Conservation (phyloP, 35 echinoderm and acorn worm species). For the Hemicentrotus pulcherrimus region DNA sequence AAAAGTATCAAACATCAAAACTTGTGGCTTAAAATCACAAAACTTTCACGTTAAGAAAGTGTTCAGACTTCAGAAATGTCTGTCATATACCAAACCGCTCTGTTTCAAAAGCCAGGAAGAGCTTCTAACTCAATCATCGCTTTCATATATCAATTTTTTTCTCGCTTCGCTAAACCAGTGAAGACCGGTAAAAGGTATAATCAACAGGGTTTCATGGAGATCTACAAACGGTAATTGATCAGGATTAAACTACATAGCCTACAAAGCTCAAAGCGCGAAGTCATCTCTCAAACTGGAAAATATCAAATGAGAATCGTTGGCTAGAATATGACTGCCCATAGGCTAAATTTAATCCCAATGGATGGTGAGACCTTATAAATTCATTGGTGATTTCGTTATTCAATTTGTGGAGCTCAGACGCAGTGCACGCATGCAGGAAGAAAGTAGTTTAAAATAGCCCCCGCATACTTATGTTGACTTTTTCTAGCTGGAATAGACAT, state of each 20-base stretch:
- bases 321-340: not conserved
- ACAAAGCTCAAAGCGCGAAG: not conserved
- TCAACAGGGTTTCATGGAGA: not conserved
- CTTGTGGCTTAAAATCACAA: too few relatives aligned
- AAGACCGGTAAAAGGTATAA: not conserved
- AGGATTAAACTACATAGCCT: not conserved
- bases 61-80: too few relatives aligned
- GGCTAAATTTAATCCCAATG: not conserved
- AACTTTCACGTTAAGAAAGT: too few relatives aligned
- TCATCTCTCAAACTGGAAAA: not conserved
- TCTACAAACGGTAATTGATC: not conserved
- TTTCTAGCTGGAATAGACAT: not conserved
- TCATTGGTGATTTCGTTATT: not conserved
- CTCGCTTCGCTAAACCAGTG: not conserved
- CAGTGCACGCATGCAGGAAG: not conserved
- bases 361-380: not conserved
- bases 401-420: not conserved
- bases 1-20: too few relatives aligned
- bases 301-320: not conserved
- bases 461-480: not conserved
- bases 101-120: not conserved
- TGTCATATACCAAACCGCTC: not conserved
- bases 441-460: not conserved
- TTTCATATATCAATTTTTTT: not conserved
- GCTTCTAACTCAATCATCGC: not conserved